Evolutionary conservation across 2,888 invertebrate genomes (phyloP), one percentile per base, ranked within the genome.

Genomic region (Automeris io): DNA sequence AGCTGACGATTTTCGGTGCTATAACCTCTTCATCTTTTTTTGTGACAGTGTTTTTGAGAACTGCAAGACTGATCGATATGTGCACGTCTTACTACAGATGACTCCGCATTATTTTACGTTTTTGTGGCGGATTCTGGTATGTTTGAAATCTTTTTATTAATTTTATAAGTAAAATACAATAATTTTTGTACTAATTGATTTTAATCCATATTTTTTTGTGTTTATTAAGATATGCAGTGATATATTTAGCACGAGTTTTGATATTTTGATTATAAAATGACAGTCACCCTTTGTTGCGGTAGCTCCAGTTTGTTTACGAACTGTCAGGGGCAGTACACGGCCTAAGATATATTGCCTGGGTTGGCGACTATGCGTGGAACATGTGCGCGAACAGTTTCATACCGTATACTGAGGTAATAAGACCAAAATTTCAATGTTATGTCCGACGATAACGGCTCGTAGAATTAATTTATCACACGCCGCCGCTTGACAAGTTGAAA

Each of bases 401-500:
- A 55, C 74, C 63, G 55, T 82, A 68, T 0, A 0, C 0, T 0
- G 0, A 1, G 0, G 0, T 0, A 0, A 39, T 70, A 77, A 56
- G 54, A 70, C 51, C 36, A 24, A 63, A 46, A 63, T 37, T 74
- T 32, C 37, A 9, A 8, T 46, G 42, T 9, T 32, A 1, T 3
- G 5, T 11, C 23, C 23, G 44, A 63, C 76, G 74, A 80, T 86
- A 85, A 85, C 83, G 81, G 80, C 79, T 73, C 80, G 82, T 83
- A 81, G 86, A 83, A 86, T 86, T 87, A 87, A 87, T 87, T 87
- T 87, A 87, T 87, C 83, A 86, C 85, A 82, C 83, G 85, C 80
- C 85, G 81, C 51, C 53, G 82, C 85, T 87, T 87, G 86, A 87
- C 86, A 87, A 87, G 86, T 86, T 85, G 86, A 87, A 87, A 87